These are phyloP conservation scores for Steatocranus sp. DNA, from an alignment of 2,797 vertebrate genomes.

Conservation along the genomic window DNA sequence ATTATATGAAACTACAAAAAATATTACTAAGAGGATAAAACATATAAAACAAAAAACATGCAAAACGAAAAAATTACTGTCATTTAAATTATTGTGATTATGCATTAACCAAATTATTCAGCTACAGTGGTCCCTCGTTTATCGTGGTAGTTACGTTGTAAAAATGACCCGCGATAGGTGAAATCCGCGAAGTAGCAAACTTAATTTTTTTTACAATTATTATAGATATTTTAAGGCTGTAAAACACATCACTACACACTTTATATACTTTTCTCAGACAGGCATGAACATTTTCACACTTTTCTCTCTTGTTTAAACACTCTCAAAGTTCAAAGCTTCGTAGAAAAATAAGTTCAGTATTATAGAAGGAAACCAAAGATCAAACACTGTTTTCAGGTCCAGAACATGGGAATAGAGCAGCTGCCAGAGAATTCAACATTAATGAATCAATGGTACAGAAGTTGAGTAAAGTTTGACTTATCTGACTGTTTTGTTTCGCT, in stretches of 20 bases:
- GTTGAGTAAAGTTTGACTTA: too few relatives aligned
- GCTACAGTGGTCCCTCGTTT: accelerated
- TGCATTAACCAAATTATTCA: background rate
- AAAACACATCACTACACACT: background rate
- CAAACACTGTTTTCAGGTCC: too few relatives aligned
- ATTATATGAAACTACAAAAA: background rate
- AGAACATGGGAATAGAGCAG: too few relatives aligned
- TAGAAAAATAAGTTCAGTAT: background rate
- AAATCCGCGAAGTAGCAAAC: accelerated
- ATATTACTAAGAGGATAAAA: background rate
- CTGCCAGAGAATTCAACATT: too few relatives aligned
- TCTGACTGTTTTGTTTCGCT: too few relatives aligned
- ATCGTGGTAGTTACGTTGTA: accelerated
- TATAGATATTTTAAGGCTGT: background rate
- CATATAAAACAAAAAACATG: background rate
- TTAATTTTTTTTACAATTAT: background rate
- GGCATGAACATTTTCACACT: background rate
- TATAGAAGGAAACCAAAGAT: background rate
- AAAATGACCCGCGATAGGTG: accelerated
- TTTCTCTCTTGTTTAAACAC: background rate
- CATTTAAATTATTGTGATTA: background rate
- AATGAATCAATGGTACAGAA: too few relatives aligned
- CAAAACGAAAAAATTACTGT: background rate
- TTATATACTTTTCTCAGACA: background rate
- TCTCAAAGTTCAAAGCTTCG: accelerated